A percentile compares a stretch with the other conserved stretches of the same genome.
phyloP scores from a whole-genome alignment of 2,888 invertebrate species.

The Cryptocephalus primarius region DNA sequence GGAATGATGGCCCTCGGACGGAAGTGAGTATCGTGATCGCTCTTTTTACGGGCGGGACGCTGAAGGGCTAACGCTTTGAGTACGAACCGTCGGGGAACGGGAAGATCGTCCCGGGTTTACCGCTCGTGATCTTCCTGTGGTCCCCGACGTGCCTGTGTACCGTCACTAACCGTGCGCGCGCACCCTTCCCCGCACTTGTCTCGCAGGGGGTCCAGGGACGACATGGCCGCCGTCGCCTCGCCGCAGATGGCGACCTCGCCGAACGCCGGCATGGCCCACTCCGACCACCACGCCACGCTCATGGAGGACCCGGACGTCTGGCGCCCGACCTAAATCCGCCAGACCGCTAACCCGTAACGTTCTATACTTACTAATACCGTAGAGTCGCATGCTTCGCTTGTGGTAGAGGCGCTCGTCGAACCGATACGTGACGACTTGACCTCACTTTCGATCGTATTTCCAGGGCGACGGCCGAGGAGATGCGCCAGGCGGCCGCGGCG shows the following conservation, averaged over 20 bases:
- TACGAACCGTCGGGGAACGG: not conserved
- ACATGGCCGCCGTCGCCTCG: slow-evolving; percentile 73
- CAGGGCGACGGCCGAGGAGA: slow-evolving; percentile 71
- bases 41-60: too few relatives aligned
- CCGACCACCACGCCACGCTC: slow-evolving; percentile 68
- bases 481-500: slow-evolving; percentile 55
- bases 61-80: not conserved
- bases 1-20: slow-evolving; percentile 92
- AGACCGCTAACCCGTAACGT: slow-evolving; percentile 14
- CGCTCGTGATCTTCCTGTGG: too few relatives aligned
- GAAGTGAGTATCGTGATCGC: slow-evolving; percentile 60
- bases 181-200: not conserved
- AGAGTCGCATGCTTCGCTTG: slow-evolving; percentile 4
- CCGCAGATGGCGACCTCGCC: slow-evolving; percentile 50
- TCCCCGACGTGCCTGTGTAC: too few relatives aligned
- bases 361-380: not conserved
- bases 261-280: slow-evolving; percentile 39
- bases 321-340: slow-evolving; percentile 64
- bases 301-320: slow-evolving; percentile 91
- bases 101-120: not conserved
- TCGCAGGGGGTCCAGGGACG: slow-evolving; percentile 68
- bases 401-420: not conserved
- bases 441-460: not conserved
- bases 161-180: not conserved
- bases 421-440: too few relatives aligned